Percentiles rank a stretch among this genome's conserved stretches.
Conservation (phyloP, 2,797 vertebrate genomes). For the Gymnothorax reevesii region DNA sequence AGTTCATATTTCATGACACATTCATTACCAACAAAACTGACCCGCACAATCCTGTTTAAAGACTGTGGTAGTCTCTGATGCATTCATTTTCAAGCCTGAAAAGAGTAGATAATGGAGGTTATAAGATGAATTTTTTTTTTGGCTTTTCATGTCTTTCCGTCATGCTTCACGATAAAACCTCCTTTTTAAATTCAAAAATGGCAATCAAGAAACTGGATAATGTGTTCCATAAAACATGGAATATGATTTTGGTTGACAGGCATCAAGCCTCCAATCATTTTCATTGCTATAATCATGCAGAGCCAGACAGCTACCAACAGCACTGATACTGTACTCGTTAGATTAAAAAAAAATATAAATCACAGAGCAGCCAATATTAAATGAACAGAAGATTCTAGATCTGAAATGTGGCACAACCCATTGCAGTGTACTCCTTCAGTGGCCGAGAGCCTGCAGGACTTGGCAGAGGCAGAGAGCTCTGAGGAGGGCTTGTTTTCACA, state of each 20-base stretch:
- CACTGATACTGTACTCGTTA: neutral
- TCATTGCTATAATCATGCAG: neutral
- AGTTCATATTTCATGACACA: neutral
- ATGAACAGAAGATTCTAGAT: neutral
- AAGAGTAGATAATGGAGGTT: constrained; percentile 54
- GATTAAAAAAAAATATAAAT: neutral
- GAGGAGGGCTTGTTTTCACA: constrained; percentile 63
- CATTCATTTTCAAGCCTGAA: constrained; percentile 43
- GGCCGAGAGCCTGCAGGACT: constrained; percentile 38
- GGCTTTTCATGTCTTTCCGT: constrained; percentile 52
- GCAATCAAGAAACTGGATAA: neutral
- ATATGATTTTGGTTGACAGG: neutral
- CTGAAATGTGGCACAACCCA: neutral
- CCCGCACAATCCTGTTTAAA: neutral
- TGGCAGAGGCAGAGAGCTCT: constrained; percentile 43
- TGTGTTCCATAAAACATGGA: neutral
- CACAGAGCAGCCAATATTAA: neutral
- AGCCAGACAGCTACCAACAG: neutral
- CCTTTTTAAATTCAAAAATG: no score
- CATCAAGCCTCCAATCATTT: neutral
- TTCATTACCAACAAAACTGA: neutral
- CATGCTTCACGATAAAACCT: constrained; percentile 22
- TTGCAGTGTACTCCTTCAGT: constrained; percentile 27
- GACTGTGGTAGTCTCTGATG: neutral
- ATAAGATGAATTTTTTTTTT: constrained; percentile 14